phyloP scores from a whole-genome alignment of 2,113 vertebrate genomes.

The Bucco capensis region DNA sequence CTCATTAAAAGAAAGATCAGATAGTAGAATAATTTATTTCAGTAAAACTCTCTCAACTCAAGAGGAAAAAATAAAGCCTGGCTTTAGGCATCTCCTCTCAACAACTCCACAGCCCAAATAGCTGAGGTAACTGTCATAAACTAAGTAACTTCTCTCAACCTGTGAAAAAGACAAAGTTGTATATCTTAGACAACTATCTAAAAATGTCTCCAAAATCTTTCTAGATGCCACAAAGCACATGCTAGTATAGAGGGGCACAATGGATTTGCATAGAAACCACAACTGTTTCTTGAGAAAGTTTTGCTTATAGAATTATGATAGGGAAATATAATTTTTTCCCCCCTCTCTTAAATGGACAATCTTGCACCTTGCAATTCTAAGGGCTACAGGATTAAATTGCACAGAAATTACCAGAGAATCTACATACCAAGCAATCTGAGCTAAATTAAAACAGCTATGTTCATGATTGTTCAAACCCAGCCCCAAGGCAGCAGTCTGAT shows the following conservation, averaged over 20 bases:
- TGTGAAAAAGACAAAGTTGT: not conserved
- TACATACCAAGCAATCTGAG: not conserved
- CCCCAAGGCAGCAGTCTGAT: not conserved
- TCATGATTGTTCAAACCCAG: not conserved
- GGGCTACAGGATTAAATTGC: not conserved
- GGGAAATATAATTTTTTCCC: not conserved
- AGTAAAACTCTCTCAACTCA: not conserved
- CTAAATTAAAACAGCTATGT: not conserved
- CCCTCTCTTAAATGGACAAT: not conserved
- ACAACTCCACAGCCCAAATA: not conserved
- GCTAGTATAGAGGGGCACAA: not conserved
- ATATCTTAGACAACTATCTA: not conserved
- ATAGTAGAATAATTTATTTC: not conserved
- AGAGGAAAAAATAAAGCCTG: not conserved
- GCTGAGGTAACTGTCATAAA: not conserved
- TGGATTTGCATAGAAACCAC: not conserved
- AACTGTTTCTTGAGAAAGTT: not conserved
- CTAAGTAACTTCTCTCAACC: not conserved
- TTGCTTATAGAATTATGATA: not conserved
- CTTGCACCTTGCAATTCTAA: not conserved
- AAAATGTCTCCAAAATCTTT: not conserved
- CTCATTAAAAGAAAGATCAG: not conserved
- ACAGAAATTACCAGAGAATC: not conserved
- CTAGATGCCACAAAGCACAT: not conserved
- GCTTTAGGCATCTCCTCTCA: not conserved